These are phyloP conservation scores for Fregetta grallaria DNA, from an alignment of 2,113 vertebrate species.

Conservation along the genomic window DNA sequence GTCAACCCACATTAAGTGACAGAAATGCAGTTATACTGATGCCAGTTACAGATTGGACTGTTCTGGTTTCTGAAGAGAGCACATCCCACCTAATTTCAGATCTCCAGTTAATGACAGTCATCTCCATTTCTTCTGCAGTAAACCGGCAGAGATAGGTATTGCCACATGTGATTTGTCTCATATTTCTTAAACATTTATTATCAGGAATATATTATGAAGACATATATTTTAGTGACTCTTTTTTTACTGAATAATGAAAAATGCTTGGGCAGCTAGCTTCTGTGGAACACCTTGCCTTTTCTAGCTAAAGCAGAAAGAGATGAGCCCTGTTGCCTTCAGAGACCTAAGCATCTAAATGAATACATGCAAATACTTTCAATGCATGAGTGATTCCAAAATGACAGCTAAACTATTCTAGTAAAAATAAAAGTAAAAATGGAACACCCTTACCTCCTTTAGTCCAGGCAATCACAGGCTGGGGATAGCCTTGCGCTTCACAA, in stretches of 20 bases:
- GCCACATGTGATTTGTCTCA: background rate
- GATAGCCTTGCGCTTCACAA: conserved; percentile 91
- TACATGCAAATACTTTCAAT: background rate
- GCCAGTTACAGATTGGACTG: background rate
- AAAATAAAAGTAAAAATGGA: background rate
- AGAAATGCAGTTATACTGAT: background rate
- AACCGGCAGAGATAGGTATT: background rate
- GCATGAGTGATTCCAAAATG: background rate
- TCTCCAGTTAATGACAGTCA: background rate
- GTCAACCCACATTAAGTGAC: background rate
- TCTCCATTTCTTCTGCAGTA: background rate
- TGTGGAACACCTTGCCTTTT: background rate
- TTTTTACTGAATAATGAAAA: background rate
- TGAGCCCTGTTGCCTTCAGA: background rate
- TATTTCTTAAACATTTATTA: background rate
- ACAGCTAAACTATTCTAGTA: background rate
- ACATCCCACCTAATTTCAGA: background rate
- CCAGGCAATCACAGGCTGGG: conserved; percentile 93
- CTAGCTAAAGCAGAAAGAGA: background rate
- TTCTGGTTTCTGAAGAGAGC: background rate
- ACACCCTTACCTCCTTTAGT: conserved; percentile 86
- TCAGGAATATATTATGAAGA: background rate
- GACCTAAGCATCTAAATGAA: background rate
- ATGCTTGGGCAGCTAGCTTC: background rate
- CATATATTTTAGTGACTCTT: background rate